Evolutionary conservation across 2,888 invertebrate species (phyloP), one percentile per base, ranked within the genome.

Genomic region (Schizotus pectinicornis): DNA sequence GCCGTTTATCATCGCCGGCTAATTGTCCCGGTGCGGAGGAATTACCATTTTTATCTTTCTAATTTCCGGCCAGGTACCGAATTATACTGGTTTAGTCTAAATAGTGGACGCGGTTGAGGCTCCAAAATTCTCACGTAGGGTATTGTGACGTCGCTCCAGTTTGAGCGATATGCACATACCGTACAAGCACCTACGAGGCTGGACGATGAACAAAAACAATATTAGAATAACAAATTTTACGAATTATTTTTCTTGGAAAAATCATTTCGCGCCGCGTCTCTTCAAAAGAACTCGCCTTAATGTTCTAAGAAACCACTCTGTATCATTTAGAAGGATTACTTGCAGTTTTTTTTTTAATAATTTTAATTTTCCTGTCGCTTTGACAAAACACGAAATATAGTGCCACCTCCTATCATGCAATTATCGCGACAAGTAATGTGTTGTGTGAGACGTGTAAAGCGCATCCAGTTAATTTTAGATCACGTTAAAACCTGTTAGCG

Each of bases 261-360:
- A 43, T 35, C 42, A 39, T 41, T 41, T 47, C 33, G 22, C 33
- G 42, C 8, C 22, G 37, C n/a, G n/a, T 35, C 36, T 48, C 30
- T 30, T n/a, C 12, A 31, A 50, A 30, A 38, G 12, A 43, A 32
- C 31, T 33, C 32, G 33, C 12, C 37, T 34, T 42, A 32, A 12
- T 37, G 37, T 12, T 37, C 14, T 41, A 7, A 32, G 47, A 33
- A 41, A 11, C 47, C 41, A 14, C 11, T 7, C n/a, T 6, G 45
- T 63, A 60, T 57, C 60, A 64, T 62, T 62, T 62, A 61, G 52
- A 59, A 61, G 7, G 54, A 60, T 64, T 64, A 64, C 64, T 64
- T 64, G 64, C 64, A 62, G 46, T 48, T 61, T 63, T 60, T 63
- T 60, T 53, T 61, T 35, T 6, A 14, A 35, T 39, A 13, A 14